phyloP scores from a whole-genome alignment of 2,797 vertebrate species.

The Thaleichthys pacificus region DNA sequence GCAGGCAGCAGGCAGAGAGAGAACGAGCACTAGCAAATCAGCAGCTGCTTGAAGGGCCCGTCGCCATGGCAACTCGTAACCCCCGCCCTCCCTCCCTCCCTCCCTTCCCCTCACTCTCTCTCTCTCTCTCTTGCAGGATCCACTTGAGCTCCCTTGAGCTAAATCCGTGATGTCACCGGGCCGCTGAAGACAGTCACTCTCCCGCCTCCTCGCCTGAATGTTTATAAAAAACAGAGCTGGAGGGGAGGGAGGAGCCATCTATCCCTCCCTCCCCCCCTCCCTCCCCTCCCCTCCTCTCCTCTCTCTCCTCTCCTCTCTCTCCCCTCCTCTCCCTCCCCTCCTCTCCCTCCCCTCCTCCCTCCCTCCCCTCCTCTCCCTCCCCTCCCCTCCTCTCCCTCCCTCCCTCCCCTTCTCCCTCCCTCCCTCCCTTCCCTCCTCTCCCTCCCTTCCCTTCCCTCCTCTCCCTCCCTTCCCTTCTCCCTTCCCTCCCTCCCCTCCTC shows the following conservation, averaged over 20 bases:
- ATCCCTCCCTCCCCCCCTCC: background rate
- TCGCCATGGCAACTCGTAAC: conserved; percentile 96
- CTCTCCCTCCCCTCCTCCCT: conserved; percentile 9
- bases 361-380: background rate
- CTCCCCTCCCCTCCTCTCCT: conserved; percentile 6
- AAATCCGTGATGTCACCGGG: conserved; percentile 88
- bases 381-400: conserved; percentile 9
- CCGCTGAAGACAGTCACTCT: conserved; percentile 69
- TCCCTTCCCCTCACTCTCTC: conserved; percentile 21
- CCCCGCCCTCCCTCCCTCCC: conserved; percentile 76
- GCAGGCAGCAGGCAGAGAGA: conserved; percentile 5
- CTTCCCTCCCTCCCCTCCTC: conserved; percentile 20
- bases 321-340: conserved; percentile 18
- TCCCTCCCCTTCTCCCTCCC: background rate
- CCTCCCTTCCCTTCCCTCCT: background rate
- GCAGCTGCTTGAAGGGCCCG: conserved; percentile 92
- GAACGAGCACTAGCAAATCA: conserved; percentile 86
- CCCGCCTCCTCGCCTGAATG: conserved; percentile 62
- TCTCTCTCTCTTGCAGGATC: conserved; percentile 54
- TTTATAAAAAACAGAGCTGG: conserved; percentile 53
- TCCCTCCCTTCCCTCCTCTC: conserved; percentile 18
- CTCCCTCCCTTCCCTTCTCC: conserved; percentile 1
- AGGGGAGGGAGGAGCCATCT: conserved; percentile 43
- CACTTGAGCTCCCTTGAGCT: conserved; percentile 70
- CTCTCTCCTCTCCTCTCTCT: background rate